Evolutionary conservation across 2,797 vertebrate species (phyloP), one percentile per base, ranked within the genome.

Genomic region (Malacoraja senta): DNA sequence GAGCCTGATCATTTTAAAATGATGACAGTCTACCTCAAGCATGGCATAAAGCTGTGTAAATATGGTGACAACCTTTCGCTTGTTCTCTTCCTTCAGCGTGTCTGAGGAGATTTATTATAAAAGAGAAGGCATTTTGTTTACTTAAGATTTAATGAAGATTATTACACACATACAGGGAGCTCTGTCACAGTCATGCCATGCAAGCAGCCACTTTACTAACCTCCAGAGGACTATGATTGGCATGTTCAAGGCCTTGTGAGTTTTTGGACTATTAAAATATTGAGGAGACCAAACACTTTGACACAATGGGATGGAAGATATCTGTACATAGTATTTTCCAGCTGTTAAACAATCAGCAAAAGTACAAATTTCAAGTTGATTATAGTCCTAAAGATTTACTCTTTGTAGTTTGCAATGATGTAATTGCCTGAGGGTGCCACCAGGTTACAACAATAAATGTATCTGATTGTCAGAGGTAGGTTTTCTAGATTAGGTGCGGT

Each of bases 141-240:
- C 72, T 92, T 92, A 92, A 58, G 90, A 76, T 92, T 92, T 92
- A 92, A 92, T 92, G 90, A 92, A 53, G 38, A 92, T 92, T 76
- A 76, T 92, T 92, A n/a, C 71, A 53, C 24, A 65, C 63, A 91
- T 71, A 76, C 71, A 76, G 90, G 90, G 71, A 53, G 68, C 12
- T 92, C 76, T 76, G 58, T n/a, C 44, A 92, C 8, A 74, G 35
- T 74, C 44, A 92, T 58, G 29, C 26, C 35, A 44, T n/a, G 10
- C 12, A 8, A 92, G 71, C 71, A 74, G 26, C 38, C 71, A 74
- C 71, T 91, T 86, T n/a, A 58, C 68, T 71, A 76, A n/a, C 26
- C 90, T 74, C 90, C 1, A 58, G 90, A 24, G 71, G 38, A 21
- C 24, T n/a, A 26, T 76, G 90, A 76, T 76, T 92, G 38, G 24